These are phyloP conservation scores for Drosophila triauraria DNA, from an alignment of 1,140 invertebrate species.

Conservation along the genomic window DNA sequence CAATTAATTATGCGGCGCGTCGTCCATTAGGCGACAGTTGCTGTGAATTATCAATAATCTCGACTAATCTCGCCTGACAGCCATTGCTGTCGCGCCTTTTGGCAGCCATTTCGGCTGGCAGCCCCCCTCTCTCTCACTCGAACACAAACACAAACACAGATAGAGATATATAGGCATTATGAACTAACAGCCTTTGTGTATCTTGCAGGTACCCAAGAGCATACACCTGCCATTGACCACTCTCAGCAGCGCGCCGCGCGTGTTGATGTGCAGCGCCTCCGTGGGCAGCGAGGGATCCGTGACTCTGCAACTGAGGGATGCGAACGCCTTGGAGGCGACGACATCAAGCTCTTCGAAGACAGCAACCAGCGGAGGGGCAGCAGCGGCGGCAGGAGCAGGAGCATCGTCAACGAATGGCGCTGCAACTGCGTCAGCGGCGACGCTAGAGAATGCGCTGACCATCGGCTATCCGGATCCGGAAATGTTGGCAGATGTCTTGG, in stretches of 20 bases:
- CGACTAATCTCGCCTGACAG: constrained; percentile 68
- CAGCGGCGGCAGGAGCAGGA: constrained; percentile 6
- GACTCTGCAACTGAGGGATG: constrained; percentile 86
- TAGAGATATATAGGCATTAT: constrained; percentile 10
- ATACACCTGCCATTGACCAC: constrained; percentile 86
- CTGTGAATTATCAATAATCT: constrained; percentile 76
- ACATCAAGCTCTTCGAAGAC: constrained; percentile 23
- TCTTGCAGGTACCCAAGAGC: constrained; percentile 78
- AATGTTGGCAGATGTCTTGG: constrained; percentile 85
- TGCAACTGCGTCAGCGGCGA: constrained; percentile 53
- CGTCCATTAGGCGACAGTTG: constrained; percentile 74
- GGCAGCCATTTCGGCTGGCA: constrained; percentile 50
- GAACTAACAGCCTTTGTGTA: constrained; percentile 53
- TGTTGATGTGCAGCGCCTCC: constrained; percentile 88
- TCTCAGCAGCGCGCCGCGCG: constrained; percentile 86
- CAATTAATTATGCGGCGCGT: constrained; percentile 72
- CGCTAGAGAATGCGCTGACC: constrained; percentile 85
- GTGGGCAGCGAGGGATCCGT: constrained; percentile 86
- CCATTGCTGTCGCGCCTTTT: constrained; percentile 41
- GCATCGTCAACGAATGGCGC: constrained; percentile 66
- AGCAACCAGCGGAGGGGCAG: constrained; percentile 4
- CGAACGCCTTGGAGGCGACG: constrained; percentile 81
- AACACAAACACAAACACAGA: constrained; percentile 15
- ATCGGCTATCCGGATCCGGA: constrained; percentile 87
- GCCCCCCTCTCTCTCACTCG: neutral